phyloP scores from a whole-genome alignment of 2,113 vertebrate species.

The Indri indri region DNA sequence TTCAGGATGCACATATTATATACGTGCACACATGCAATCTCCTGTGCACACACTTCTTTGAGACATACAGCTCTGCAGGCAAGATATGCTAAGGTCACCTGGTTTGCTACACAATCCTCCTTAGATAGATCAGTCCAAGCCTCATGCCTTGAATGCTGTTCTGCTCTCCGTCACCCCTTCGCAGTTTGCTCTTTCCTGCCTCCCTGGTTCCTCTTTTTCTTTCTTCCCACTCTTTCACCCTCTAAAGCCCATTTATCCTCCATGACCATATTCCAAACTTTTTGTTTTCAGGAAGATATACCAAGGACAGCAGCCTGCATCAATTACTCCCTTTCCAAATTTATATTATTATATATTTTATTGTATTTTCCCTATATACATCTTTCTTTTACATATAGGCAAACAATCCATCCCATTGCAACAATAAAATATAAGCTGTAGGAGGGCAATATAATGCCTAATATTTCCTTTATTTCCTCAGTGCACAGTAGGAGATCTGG shows the following conservation, averaged over 20 bases:
- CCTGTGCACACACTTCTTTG: not conserved
- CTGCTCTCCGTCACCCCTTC: not conserved
- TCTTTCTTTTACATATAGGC: not conserved
- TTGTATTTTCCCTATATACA: not conserved
- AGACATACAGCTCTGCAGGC: rapidly evolving
- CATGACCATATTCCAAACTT: not conserved
- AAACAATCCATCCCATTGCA: not conserved
- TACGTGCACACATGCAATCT: not conserved
- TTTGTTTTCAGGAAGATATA: not conserved
- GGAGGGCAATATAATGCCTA: not conserved
- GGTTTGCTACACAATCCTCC: not conserved
- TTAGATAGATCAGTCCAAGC: not conserved
- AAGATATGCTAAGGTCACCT: not conserved
- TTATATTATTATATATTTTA: not conserved
- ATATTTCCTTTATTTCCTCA: not conserved
- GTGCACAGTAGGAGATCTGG: not conserved
- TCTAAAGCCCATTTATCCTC: not conserved
- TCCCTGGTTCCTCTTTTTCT: not conserved
- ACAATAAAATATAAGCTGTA: not conserved
- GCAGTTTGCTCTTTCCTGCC: not conserved
- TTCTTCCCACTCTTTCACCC: not conserved
- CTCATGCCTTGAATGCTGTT: not conserved
- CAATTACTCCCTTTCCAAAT: not conserved
- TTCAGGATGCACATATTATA: not conserved
- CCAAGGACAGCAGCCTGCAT: not conserved